Evolutionary conservation across 2,113 vertebrate species (phyloP).

Genomic region (Anolis sagrei): DNA sequence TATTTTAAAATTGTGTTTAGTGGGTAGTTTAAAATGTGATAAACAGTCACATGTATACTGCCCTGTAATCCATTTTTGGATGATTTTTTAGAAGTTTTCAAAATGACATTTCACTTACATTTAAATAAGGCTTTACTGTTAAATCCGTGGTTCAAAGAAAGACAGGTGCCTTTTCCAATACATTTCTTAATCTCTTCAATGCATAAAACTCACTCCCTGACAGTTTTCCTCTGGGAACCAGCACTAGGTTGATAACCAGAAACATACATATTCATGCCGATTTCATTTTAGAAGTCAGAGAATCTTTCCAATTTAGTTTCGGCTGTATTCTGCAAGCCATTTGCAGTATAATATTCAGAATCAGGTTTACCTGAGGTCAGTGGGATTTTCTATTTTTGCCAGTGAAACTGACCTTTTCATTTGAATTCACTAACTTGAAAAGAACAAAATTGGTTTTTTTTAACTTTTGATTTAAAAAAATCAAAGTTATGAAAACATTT

Average conservation of each 20-base stretch:
- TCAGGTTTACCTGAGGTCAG: neutral
- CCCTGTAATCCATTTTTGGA: neutral
- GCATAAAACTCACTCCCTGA: neutral
- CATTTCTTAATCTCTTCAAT: slow-evolving; percentile 30
- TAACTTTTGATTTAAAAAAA: no score
- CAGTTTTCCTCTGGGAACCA: slow-evolving; percentile 30
- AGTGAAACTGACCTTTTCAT: neutral
- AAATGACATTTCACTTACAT: neutral
- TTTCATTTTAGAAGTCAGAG: neutral
- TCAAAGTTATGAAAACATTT: no score
- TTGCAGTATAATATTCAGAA: neutral
- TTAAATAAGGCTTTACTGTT: neutral
- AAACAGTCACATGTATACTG: neutral
- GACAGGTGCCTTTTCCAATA: neutral
- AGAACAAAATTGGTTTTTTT: no score
- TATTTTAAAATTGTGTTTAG: no score
- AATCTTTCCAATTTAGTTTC: neutral
- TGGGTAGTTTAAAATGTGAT: neutral
- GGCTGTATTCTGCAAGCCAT: neutral
- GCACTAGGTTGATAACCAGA: fast-evolving
- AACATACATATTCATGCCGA: neutral
- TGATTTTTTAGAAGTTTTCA: neutral
- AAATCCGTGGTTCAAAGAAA: neutral
- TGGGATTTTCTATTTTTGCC: neutral
- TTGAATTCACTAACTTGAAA: neutral